These are phyloP conservation scores for Drosophila merina DNA, from an alignment of 2,888 invertebrate species.

Conservation along the genomic window DNA sequence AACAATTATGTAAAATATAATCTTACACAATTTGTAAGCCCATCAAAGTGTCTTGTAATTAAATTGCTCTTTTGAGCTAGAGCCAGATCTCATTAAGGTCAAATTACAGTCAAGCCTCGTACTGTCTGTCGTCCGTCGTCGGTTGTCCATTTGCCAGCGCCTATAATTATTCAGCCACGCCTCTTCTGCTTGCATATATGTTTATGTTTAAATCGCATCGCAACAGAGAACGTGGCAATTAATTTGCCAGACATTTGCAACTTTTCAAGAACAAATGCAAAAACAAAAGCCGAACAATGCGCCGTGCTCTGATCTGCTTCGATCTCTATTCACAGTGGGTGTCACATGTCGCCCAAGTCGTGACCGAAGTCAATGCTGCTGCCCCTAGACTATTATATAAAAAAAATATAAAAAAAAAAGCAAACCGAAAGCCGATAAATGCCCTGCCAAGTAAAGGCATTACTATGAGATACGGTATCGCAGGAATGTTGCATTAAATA, in stretches of 20 bases:
- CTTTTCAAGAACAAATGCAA: slow-evolving; percentile 60
- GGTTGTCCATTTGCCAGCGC: slow-evolving; percentile 35
- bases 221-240: slow-evolving; percentile 41
- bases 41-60: slow-evolving; percentile 51
- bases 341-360: slow-evolving; percentile 59
- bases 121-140: slow-evolving; percentile 36
- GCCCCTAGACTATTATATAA: slow-evolving; percentile 10
- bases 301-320: slow-evolving; percentile 23
- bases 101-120: slow-evolving; percentile 62
- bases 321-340: slow-evolving; percentile 49
- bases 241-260: slow-evolving; percentile 58
- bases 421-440: slow-evolving; percentile 11
- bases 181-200: slow-evolving; percentile 5
- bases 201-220: slow-evolving; percentile 18
- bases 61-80: slow-evolving; percentile 55
- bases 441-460: slow-evolving; percentile 21
- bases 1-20: background rate
- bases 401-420: no score
- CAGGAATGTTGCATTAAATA: slow-evolving; percentile 21
- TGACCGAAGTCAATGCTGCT: slow-evolving; percentile 49
- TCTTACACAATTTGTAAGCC: background rate
- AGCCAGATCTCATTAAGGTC: slow-evolving; percentile 71
- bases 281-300: slow-evolving; percentile 15
- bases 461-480: slow-evolving; percentile 1
- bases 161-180: slow-evolving; percentile 70